Conservation (phyloP, 2,113 vertebrate genomes). For the Gobius niger region DNA sequence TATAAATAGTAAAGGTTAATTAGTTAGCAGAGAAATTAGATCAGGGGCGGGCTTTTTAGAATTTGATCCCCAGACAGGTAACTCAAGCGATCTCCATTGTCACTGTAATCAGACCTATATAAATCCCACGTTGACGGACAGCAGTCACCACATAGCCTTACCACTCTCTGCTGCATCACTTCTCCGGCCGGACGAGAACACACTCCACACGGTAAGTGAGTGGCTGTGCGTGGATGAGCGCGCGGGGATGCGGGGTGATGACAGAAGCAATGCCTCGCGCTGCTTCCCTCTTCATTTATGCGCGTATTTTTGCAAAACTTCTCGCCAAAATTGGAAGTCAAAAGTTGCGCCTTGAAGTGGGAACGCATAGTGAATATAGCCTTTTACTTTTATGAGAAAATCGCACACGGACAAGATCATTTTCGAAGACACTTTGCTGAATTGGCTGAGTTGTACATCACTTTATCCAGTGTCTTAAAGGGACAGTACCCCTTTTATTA, state of each 20-base stretch:
- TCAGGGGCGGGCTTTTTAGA: conserved; percentile 80
- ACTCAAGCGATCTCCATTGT: conserved; percentile 88
- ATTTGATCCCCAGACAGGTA: conserved; percentile 92
- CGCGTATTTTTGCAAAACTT: not conserved
- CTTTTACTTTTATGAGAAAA: not conserved
- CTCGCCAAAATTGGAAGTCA: not conserved
- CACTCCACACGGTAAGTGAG: conserved; percentile 62
- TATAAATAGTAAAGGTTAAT: conserved; percentile 96
- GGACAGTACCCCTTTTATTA: not conserved
- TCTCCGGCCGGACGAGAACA: conserved; percentile 65
- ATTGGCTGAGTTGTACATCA: not conserved
- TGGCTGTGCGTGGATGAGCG: not conserved
- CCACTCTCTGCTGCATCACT: conserved; percentile 70
- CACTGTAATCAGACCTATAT: conserved; percentile 89
- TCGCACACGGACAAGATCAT: not conserved
- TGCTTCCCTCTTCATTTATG: not conserved
- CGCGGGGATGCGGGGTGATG: not conserved
- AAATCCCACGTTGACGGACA: conserved; percentile 76
- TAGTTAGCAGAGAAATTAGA: conserved; percentile 91
- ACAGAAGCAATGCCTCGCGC: not conserved
- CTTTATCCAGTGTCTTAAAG: not conserved
- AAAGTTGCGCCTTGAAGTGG: conserved; percentile 19
- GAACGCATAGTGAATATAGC: not conserved
- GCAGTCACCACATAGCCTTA: conserved; percentile 72
- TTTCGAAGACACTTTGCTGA: not conserved